These are phyloP conservation scores for Tenthredo distinguenda DNA, from an alignment of 2,888 invertebrate species.

Conservation along the genomic window DNA sequence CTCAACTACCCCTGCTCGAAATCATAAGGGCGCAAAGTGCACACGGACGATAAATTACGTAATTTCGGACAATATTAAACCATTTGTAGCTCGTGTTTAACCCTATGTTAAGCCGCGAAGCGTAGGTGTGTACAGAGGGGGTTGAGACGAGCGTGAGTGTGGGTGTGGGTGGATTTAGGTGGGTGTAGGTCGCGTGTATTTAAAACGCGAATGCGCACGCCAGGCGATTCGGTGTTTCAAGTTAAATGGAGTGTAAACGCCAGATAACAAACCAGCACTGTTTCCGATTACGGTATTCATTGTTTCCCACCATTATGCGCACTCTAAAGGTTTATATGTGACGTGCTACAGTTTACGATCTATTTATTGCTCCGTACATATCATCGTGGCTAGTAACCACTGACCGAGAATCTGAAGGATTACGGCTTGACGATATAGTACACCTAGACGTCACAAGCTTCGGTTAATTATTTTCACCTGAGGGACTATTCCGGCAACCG, in stretches of 20 bases:
- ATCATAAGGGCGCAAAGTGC: slow-evolving; percentile 39
- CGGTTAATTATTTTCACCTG: neutral
- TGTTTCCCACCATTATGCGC: slow-evolving; percentile 78
- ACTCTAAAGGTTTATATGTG: slow-evolving; percentile 76
- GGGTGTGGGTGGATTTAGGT: slow-evolving; percentile 52
- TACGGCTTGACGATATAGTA: neutral
- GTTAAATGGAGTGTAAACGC: slow-evolving; percentile 78
- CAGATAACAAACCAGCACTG: slow-evolving; percentile 78
- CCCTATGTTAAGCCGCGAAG: slow-evolving; percentile 69
- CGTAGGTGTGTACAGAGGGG: slow-evolving; percentile 57
- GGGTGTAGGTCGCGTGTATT: slow-evolving; percentile 73
- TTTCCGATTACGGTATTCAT: slow-evolving; percentile 78
- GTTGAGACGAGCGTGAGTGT: slow-evolving; percentile 34
- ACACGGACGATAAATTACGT: slow-evolving; percentile 66
- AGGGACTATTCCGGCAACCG: neutral
- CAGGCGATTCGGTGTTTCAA: slow-evolving; percentile 77
- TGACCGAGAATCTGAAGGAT: slow-evolving; percentile 31
- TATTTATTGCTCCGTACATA: slow-evolving; percentile 71
- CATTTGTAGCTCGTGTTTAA: slow-evolving; percentile 69
- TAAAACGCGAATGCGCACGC: slow-evolving; percentile 74
- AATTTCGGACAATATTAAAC: slow-evolving; percentile 70
- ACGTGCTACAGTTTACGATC: slow-evolving; percentile 76
- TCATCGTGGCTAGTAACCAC: slow-evolving; percentile 25
- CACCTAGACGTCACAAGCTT: neutral
- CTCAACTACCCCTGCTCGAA: neutral